phyloP scores from a whole-genome alignment of 2,797 vertebrate species.

The Cyclura pinguis region DNA sequence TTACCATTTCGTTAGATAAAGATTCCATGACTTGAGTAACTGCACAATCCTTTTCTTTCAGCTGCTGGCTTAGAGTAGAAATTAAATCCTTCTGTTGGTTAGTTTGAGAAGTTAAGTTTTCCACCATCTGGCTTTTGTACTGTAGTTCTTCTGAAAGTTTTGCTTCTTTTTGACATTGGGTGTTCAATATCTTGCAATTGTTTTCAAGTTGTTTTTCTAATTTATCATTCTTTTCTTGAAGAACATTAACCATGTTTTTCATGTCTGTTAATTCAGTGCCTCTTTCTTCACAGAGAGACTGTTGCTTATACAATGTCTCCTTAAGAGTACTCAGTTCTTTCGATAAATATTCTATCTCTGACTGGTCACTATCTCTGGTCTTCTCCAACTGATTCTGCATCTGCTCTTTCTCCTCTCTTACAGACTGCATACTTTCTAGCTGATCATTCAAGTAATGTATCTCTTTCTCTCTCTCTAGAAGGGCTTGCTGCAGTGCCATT shows the following conservation, averaged over 20 bases:
- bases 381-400: constrained; percentile 77
- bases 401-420: constrained; percentile 71
- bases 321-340: constrained; percentile 69
- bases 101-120: constrained; percentile 82
- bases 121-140: constrained; percentile 79
- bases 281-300: constrained; percentile 70
- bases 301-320: constrained; percentile 64
- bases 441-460: constrained; percentile 70
- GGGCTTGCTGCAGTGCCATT: constrained; percentile 70
- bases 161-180: constrained; percentile 65
- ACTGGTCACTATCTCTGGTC: constrained; percentile 69
- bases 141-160: constrained; percentile 72
- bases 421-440: constrained; percentile 51
- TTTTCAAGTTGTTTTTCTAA: constrained; percentile 71
- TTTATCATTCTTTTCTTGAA: constrained; percentile 75
- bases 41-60: constrained; percentile 85
- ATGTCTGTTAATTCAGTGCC: constrained; percentile 68
- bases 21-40: constrained; percentile 84
- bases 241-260: constrained; percentile 61
- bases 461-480: constrained; percentile 80
- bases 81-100: constrained; percentile 88
- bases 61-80: constrained; percentile 83
- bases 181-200: constrained; percentile 68
- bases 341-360: constrained; percentile 74
- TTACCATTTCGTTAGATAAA: constrained; percentile 84